Conservation (phyloP, 1,140 invertebrate species). For the Drosophila ficusphila region DNA sequence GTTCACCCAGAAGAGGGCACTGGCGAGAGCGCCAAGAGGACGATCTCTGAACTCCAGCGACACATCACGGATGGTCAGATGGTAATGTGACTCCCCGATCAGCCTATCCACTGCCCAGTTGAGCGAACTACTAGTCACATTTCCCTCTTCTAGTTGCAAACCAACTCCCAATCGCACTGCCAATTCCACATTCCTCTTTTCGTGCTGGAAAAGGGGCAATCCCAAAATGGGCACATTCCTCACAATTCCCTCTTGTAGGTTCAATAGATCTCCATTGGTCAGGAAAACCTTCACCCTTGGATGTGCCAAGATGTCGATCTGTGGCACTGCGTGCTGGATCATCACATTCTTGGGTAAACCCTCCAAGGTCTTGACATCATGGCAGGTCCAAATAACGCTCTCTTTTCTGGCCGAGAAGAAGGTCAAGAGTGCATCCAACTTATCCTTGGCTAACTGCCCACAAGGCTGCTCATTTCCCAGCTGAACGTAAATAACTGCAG, state of each 20-base stretch:
- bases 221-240: conserved; percentile 85
- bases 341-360: conserved; percentile 84
- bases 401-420: conserved; percentile 84
- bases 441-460: conserved; percentile 67
- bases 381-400: conserved; percentile 85
- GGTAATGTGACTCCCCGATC: conserved; percentile 51
- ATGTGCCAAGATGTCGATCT: conserved; percentile 86
- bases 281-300: conserved; percentile 84
- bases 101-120: conserved; percentile 71
- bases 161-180: conserved; percentile 64
- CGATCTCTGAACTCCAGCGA: conserved; percentile 86
- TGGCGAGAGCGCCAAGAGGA: conserved; percentile 85
- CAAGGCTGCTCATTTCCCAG: conserved; percentile 81
- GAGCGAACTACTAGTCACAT: conserved; percentile 62
- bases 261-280: conserved; percentile 86
- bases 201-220: conserved; percentile 85
- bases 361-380: conserved; percentile 78
- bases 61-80: conserved; percentile 83
- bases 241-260: conserved; percentile 85
- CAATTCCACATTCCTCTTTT: conserved; percentile 81
- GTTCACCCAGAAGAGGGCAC: conserved; percentile 87
- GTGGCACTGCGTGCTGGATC: conserved; percentile 85
- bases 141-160: conserved; percentile 54
- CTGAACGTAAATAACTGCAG: conserved; percentile 87
- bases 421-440: conserved; percentile 74